Evolutionary conservation across 2,888 invertebrate species (phyloP).

Genomic region (Spodoptera littoralis): DNA sequence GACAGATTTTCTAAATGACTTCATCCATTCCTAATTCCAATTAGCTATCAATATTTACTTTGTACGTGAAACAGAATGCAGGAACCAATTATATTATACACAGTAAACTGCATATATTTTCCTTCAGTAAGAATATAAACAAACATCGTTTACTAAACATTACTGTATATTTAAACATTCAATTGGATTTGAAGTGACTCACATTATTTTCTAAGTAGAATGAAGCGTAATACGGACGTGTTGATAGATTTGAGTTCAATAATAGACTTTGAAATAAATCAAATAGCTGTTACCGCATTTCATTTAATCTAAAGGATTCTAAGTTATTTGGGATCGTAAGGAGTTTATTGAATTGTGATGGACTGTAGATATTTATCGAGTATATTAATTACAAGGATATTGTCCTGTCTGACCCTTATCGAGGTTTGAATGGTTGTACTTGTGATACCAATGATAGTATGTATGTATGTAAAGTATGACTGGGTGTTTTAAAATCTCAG

Average conservation of each 20-base stretch:
- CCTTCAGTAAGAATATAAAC: conserved; percentile 9
- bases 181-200: conserved; percentile 3
- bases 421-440: too few species aligned
- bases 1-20: too few species aligned
- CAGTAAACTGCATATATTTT: not conserved
- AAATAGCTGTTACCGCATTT: conserved; percentile 17
- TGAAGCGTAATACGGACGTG: too few species aligned
- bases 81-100: conserved; percentile 11
- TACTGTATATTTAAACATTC: conserved; percentile 23
- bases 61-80: too few species aligned
- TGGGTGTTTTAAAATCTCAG: too few species aligned
- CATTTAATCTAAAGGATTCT: conserved; percentile 27
- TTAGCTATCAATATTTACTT: too few species aligned
- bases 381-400: not conserved
- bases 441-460: too few species aligned
- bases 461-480: too few species aligned
- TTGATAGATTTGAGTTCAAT: too few species aligned
- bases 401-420: too few species aligned
- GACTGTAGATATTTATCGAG: conserved; percentile 7
- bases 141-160: conserved; percentile 12
- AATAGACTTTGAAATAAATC: conserved; percentile 24
- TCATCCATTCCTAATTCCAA: too few species aligned
- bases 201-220: conserved; percentile 7
- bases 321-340: conserved; percentile 18
- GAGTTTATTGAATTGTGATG: conserved; percentile 1